Conservation (phyloP, 2,113 vertebrate species). For the Toxotes chatareus region DNA sequence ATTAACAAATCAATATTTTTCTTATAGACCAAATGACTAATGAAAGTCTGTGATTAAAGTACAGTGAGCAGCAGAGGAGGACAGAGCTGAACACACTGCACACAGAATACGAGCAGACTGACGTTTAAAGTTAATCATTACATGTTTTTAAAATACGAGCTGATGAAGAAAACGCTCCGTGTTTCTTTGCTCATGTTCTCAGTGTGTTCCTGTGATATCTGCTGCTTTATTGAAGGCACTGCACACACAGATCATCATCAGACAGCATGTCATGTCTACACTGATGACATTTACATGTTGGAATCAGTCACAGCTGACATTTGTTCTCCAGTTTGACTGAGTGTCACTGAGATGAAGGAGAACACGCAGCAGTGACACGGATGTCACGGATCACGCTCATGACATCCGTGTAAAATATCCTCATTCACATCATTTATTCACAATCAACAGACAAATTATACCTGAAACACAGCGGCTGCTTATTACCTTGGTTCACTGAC, state of each 20-base stretch:
- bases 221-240: conserved; percentile 36
- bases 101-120: no score
- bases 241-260: background rate
- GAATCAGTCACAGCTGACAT: conserved; percentile 33
- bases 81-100: no score
- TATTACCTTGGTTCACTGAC: no score
- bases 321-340: background rate
- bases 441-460: background rate
- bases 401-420: background rate
- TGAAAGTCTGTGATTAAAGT: no score
- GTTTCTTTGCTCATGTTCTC: background rate
- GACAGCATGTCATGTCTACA: background rate
- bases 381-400: background rate
- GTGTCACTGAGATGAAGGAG: background rate
- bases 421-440: background rate
- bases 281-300: background rate
- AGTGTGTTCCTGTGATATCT: background rate
- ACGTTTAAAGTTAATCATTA: no score
- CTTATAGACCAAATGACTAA: no score
- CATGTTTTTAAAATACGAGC: no score
- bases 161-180: background rate
- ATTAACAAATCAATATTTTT: no score
- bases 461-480: no score
- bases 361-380: background rate
- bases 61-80: no score